Evolutionary conservation across 2,797 vertebrate genomes (phyloP).

Genomic region (Cetoscarus ocellatus): DNA sequence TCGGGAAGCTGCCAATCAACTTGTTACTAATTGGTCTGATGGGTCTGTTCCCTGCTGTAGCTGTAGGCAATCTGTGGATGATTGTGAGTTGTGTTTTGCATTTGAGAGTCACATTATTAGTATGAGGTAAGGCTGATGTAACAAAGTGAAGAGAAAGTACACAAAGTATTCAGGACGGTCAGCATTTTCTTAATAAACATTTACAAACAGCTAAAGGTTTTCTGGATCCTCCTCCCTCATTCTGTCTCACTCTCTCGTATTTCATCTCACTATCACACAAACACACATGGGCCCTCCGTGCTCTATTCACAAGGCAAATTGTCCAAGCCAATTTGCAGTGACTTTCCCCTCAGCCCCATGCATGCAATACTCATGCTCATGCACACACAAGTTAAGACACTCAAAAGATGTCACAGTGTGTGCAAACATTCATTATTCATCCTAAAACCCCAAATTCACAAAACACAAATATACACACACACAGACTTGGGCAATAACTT

Average conservation of each 20-base stretch:
- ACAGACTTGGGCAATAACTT: no score
- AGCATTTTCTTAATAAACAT: constrained; percentile 14
- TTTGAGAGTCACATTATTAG: constrained; percentile 34
- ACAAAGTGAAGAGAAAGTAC: constrained; percentile 22
- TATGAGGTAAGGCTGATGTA: constrained; percentile 8
- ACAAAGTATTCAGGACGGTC: constrained; percentile 41
- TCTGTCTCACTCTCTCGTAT: neutral
- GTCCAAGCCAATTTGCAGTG: constrained; percentile 56
- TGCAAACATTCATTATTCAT: constrained; percentile 69
- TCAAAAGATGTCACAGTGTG: constrained; percentile 50
- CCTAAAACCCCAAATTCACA: constrained; percentile 37
- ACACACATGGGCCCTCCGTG: constrained; percentile 1
- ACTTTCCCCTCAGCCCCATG: constrained; percentile 40
- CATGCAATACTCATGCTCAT: constrained; percentile 24
- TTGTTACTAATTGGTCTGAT: constrained; percentile 29
- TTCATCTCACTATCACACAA: neutral
- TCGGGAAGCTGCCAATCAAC: constrained; percentile 29
- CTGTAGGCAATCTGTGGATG: neutral
- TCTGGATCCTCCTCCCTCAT: constrained; percentile 31
- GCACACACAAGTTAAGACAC: constrained; percentile 36
- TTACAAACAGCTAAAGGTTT: constrained; percentile 45
- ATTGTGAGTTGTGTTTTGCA: constrained; percentile 22
- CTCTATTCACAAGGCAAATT: constrained; percentile 52
- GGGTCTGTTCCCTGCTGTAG: neutral
- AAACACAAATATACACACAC: neutral